Evolutionary conservation across 2,888 invertebrate species (phyloP).

Genomic region (Deladenus siricidicola): DNA sequence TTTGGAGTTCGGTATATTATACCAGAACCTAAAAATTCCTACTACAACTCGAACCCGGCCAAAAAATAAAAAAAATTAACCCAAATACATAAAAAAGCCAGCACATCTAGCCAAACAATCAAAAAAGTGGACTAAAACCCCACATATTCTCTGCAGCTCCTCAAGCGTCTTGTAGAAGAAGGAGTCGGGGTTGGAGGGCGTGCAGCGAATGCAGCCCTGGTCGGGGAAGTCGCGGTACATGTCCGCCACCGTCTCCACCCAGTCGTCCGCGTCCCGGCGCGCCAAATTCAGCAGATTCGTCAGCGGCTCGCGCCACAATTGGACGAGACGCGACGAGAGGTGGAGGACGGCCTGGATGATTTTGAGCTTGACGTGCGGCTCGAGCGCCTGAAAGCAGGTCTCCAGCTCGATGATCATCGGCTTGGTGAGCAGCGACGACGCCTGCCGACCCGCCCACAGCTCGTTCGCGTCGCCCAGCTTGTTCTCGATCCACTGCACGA

Average conservation of each 20-base stretch:
- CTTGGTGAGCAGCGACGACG: slow-evolving; percentile 28
- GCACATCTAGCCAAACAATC: background rate
- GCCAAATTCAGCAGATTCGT: slow-evolving; percentile 25
- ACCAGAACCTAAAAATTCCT: no score
- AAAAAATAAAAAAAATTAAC: no score
- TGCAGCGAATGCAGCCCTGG: slow-evolving; percentile 13
- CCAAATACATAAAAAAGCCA: background rate
- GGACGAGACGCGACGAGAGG: slow-evolving; percentile 27
- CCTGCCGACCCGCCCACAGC: slow-evolving; percentile 30
- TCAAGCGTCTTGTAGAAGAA: slow-evolving; percentile 18
- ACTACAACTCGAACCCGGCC: no score
- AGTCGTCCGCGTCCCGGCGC: slow-evolving; percentile 38
- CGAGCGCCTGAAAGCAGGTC: slow-evolving; percentile 36
- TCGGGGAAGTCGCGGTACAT: slow-evolving; percentile 25
- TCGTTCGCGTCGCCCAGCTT: slow-evolving; percentile 31
- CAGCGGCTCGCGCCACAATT: slow-evolving; percentile 32
- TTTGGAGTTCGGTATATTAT: no score
- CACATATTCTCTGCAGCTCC: slow-evolving; percentile 18
- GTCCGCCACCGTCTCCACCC: slow-evolving; percentile 38
- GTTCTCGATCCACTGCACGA: slow-evolving; percentile 36
- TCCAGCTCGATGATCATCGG: slow-evolving; percentile 37
- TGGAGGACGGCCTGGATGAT: slow-evolving; percentile 33
- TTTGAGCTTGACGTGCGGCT: slow-evolving; percentile 33
- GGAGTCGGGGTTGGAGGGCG: slow-evolving; percentile 17
- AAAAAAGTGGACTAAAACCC: background rate